Evolutionary conservation across 2,888 invertebrate genomes (phyloP).

Genomic region (Bruchidius siliquastri): DNA sequence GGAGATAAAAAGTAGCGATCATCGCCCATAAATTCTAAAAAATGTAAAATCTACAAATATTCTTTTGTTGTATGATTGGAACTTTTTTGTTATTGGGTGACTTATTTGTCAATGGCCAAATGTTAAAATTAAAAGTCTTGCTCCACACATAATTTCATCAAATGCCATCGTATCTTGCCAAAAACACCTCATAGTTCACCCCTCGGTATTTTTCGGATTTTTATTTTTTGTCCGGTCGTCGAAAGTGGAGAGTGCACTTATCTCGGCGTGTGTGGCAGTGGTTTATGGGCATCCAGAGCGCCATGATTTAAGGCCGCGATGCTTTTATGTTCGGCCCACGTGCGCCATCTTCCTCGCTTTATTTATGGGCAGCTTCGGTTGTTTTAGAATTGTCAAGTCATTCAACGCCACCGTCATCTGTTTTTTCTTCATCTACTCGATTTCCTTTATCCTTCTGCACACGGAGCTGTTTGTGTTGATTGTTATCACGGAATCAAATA

Average conservation of each 20-base stretch:
- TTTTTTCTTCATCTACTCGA: neutral
- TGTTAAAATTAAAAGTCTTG: neutral
- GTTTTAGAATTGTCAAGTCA: constrained; percentile 43
- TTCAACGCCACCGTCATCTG: constrained; percentile 20
- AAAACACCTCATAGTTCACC: neutral
- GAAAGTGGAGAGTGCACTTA: neutral
- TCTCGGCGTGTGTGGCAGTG: constrained; percentile 43
- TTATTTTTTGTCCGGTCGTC: neutral
- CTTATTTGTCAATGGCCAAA: no score
- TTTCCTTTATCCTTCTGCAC: neutral
- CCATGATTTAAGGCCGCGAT: constrained; percentile 47
- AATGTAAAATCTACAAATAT: no score
- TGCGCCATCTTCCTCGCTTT: constrained; percentile 44
- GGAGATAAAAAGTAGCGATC: no score
- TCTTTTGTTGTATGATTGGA: no score
- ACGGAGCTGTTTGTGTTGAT: neutral
- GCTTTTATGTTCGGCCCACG: constrained; percentile 47
- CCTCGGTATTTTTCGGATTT: neutral
- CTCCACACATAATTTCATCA: neutral
- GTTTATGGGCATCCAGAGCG: constrained; percentile 44
- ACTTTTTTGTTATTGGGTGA: no score
- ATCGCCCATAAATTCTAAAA: no score
- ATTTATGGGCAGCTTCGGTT: constrained; percentile 44
- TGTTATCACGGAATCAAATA: no score
- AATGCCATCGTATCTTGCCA: neutral